These are phyloP conservation scores for Sparidentex hasta DNA, from an alignment of 2,797 vertebrate genomes.

Conservation along the genomic window DNA sequence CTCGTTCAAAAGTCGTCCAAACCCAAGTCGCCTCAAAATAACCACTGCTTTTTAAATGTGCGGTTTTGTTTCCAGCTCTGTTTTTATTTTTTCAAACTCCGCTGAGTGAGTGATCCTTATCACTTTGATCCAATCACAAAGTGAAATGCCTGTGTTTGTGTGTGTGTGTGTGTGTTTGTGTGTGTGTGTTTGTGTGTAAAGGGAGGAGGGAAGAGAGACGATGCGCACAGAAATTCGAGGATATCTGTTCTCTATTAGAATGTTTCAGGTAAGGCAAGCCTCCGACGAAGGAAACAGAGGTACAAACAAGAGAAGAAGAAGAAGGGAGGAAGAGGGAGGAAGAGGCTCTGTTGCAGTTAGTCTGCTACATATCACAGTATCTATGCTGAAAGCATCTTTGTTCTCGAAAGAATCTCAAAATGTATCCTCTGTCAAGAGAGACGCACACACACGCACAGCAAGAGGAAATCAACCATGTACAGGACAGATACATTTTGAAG, in stretches of 20 bases:
- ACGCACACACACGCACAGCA: conserved; percentile 83
- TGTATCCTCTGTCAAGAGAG: conserved; percentile 92
- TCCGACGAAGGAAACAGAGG: conserved; percentile 87
- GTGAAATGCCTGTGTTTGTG: conserved; percentile 59
- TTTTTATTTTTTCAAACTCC: conserved; percentile 51
- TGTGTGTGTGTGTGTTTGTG: conserved; percentile 47
- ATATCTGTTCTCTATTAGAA: conserved; percentile 99
- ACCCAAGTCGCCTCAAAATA: conserved; percentile 82
- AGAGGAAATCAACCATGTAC: conserved; percentile 83
- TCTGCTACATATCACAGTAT: conserved; percentile 90
- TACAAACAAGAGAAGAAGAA: conserved; percentile 84
- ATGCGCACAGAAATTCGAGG: conserved; percentile 98
- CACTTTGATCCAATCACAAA: conserved; percentile 79
- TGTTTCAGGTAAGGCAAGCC: conserved; percentile 94
- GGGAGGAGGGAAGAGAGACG: conserved; percentile 75
- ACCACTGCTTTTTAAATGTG: conserved; percentile 63
- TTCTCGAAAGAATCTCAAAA: conserved; percentile 91
- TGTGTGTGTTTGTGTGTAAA: conserved; percentile 54
- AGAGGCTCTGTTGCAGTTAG: conserved; percentile 87
- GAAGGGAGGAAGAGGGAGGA: conserved; percentile 69
- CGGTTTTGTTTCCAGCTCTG: conserved; percentile 48
- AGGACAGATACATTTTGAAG: conserved; percentile 97
- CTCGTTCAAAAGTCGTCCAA: conserved; percentile 55
- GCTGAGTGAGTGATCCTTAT: conserved; percentile 59
- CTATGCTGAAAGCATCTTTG: conserved; percentile 87